phyloP scores from a whole-genome alignment of 2,888 invertebrate genomes.

The Clepsis dumicolana region DNA sequence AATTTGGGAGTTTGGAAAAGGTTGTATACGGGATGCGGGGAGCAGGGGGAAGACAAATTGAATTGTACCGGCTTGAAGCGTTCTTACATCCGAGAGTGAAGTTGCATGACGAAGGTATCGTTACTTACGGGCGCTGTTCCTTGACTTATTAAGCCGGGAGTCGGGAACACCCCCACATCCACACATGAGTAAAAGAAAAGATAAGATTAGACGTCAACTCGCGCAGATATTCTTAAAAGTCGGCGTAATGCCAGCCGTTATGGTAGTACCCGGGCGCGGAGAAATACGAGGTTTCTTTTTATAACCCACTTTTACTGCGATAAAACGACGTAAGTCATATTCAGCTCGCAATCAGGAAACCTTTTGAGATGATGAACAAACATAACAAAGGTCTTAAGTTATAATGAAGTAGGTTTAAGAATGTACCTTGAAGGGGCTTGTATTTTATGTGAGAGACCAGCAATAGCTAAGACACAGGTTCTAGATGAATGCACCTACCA shows the following conservation, averaged over 20 bases:
- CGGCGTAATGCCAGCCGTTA: background rate
- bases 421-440: too few species aligned
- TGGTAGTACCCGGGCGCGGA: background rate
- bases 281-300: background rate
- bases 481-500: too few species aligned
- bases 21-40: background rate
- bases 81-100: conserved; percentile 17
- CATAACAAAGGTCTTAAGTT: background rate
- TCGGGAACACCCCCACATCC: background rate
- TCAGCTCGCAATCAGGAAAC: conserved; percentile 2
- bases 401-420: background rate
- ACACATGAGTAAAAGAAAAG: conserved; percentile 4
- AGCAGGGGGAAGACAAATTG: conserved; percentile 17
- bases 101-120: conserved; percentile 24
- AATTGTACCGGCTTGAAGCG: conserved; percentile 24
- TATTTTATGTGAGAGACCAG: too few species aligned
- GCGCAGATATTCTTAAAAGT: background rate
- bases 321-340: conserved; percentile 2
- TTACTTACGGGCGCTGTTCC: conserved; percentile 11
- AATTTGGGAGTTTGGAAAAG: conserved; percentile 24
- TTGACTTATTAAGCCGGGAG: background rate
- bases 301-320: background rate
- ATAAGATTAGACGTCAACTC: conserved; percentile 7
- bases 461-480: too few species aligned
- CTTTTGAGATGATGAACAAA: background rate